A percentile compares a stretch with the other conserved stretches of the same genome.
phyloP scores from a whole-genome alignment of 2,113 vertebrate species.

The Oriolus oriolus region DNA sequence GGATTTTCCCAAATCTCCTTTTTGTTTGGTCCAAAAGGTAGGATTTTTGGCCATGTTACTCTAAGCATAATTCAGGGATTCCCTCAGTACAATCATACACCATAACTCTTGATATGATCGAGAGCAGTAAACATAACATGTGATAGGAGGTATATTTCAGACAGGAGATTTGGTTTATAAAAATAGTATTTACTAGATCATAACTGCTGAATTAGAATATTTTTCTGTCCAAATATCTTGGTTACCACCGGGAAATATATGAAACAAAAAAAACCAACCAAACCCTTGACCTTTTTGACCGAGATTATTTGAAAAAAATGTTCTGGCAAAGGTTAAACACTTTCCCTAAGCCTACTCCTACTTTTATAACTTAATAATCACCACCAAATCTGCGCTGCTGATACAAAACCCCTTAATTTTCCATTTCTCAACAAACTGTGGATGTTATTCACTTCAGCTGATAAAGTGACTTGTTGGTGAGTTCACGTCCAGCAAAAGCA shows the following conservation, averaged over 20 bases:
- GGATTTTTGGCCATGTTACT: neutral
- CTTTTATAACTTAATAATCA: neutral
- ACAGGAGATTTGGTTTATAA: neutral
- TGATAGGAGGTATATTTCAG: neutral
- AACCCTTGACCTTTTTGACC: neutral
- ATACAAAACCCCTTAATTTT: neutral
- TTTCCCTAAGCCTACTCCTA: neutral
- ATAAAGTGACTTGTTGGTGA: neutral
- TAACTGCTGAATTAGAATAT: neutral
- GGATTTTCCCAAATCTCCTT: neutral
- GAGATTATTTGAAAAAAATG: neutral
- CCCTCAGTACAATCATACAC: neutral
- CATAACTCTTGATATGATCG: neutral
- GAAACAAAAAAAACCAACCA: neutral
- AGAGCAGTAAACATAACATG: neutral
- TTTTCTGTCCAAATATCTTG: neutral
- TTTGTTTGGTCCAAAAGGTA: neutral
- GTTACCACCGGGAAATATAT: neutral
- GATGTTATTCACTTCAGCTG: neutral
- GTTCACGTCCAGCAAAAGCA: neutral
- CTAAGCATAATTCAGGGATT: neutral
- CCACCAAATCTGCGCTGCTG: fast-evolving
- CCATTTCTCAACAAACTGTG: neutral
- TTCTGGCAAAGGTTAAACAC: neutral
- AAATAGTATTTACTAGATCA: neutral